Evolutionary conservation across 2,888 invertebrate genomes (phyloP), one percentile per base, ranked within the genome.

Genomic region (Lordiphosa andalusiaca): DNA sequence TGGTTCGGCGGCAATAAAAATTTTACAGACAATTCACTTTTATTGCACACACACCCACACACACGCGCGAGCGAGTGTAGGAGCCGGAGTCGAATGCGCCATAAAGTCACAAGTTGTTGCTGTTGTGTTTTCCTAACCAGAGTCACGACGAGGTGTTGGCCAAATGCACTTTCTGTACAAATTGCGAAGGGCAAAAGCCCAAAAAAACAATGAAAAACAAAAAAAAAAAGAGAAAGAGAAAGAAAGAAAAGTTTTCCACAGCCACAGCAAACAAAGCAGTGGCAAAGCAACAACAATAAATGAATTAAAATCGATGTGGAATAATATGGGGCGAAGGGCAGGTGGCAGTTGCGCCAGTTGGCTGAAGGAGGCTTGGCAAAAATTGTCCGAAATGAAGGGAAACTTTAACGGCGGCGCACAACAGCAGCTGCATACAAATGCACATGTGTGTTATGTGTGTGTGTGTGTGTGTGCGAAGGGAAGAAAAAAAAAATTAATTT

Each of bases 401-500:
- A 56, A 68, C 50, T 62, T 41, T 53, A 48, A 50, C 56, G 19
- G 10, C 6, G 7, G 10, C 7, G 7, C 37, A 19, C 16, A 6
- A 62, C 53, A 53, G 38, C 76, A 72, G 70, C 52, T 71, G 77
- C 71, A 76, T 76, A 61, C 38, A 56, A 65, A 65, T 72, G 51
- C 69, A 50, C 35, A 50, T 52, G 13, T 13, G n/a, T n/a, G n/a
- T 41, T 19, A 25, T 38, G 37, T 40, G 4, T 33, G 37, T 19
- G 42, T 44, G 51, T 48, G 40, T 46, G 54, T 40, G 50, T 36
- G 53, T 23, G 23, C n/a, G n/a, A n/a, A 53, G 37, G 25, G 25
- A 50, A 50, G 19, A 46, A 64, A 73, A 73, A 73, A 73, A 69
- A 76, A 82, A 76, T 82, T 78, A 74, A 82, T 78, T 82, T 69